Percentiles rank a stretch among this genome's conserved stretches.
These are phyloP conservation scores for Sphaerodactylus townsendi DNA, from an alignment of 2,113 vertebrate species.

Conservation along the genomic window DNA sequence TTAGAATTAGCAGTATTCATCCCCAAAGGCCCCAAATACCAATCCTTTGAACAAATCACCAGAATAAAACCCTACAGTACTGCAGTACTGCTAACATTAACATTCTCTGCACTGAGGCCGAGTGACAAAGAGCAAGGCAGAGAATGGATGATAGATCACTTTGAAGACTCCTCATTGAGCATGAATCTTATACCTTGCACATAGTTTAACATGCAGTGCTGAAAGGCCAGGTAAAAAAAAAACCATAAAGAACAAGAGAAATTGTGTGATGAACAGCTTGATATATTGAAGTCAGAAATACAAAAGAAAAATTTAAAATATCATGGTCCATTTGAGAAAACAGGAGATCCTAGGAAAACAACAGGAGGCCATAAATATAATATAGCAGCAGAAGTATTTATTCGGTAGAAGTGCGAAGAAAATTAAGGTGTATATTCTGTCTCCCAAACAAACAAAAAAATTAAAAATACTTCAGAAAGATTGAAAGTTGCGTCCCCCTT, in stretches of 20 bases:
- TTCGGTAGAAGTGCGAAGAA: constrained; percentile 56
- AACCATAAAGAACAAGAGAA: background rate
- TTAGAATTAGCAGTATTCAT: background rate
- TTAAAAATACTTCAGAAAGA: constrained; percentile 39
- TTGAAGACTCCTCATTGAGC: background rate
- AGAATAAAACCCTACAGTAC: background rate
- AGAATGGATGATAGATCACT: background rate
- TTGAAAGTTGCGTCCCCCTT: constrained; percentile 45
- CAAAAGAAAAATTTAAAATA: background rate
- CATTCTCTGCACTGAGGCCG: background rate
- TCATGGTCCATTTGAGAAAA: background rate
- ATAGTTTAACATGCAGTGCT: accelerated
- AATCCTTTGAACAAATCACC: background rate
- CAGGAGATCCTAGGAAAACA: background rate
- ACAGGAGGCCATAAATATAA: background rate
- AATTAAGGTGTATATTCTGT: constrained; percentile 32
- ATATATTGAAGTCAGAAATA: background rate
- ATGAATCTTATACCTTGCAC: background rate
- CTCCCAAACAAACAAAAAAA: background rate
- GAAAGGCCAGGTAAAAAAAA: accelerated
- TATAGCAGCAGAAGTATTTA: constrained; percentile 55
- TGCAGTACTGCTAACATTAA: background rate
- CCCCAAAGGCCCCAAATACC: background rate
- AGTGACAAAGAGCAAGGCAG: background rate
- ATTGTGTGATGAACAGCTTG: accelerated